Evolutionary conservation across 2,113 vertebrate genomes (phyloP).

Genomic region (Chionis minor): DNA sequence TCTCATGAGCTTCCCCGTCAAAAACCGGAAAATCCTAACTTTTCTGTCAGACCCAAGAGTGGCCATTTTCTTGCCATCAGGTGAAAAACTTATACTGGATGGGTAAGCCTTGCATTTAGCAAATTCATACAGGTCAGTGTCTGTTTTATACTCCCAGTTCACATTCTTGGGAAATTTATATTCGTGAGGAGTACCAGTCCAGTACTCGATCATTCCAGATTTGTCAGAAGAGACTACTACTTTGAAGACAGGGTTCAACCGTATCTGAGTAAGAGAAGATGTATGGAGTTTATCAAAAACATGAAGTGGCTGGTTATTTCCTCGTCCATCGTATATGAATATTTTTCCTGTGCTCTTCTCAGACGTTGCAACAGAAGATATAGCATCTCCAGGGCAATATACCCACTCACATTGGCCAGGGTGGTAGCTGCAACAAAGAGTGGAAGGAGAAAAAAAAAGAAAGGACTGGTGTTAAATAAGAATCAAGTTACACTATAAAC

Average conservation of each 20-base stretch:
- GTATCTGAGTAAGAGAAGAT: constrained; percentile 88
- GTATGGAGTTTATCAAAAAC: constrained; percentile 91
- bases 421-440: constrained; percentile 79
- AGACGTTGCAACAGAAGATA: constrained; percentile 93
- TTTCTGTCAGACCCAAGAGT: constrained; percentile 94
- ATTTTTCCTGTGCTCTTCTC: constrained; percentile 97
- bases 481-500: neutral
- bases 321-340: constrained; percentile 93
- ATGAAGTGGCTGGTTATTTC: constrained; percentile 87
- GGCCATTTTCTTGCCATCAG: constrained; percentile 95
- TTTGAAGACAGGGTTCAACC: constrained; percentile 87
- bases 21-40: constrained; percentile 95
- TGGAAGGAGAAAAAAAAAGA: neutral
- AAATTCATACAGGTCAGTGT: constrained; percentile 97
- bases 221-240: constrained; percentile 93
- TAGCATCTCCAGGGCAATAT: constrained; percentile 95
- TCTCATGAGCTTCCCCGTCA: constrained; percentile 94
- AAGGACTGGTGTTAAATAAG: neutral
- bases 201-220: constrained; percentile 96
- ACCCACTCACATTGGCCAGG: constrained; percentile 97
- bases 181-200: constrained; percentile 91
- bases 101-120: constrained; percentile 94
- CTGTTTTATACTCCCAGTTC: constrained; percentile 95
- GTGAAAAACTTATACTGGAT: constrained; percentile 90
- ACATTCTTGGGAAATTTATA: constrained; percentile 93